Conservation (phyloP, 1,140 invertebrate genomes). For the Drosophila equinoxialis region DNA sequence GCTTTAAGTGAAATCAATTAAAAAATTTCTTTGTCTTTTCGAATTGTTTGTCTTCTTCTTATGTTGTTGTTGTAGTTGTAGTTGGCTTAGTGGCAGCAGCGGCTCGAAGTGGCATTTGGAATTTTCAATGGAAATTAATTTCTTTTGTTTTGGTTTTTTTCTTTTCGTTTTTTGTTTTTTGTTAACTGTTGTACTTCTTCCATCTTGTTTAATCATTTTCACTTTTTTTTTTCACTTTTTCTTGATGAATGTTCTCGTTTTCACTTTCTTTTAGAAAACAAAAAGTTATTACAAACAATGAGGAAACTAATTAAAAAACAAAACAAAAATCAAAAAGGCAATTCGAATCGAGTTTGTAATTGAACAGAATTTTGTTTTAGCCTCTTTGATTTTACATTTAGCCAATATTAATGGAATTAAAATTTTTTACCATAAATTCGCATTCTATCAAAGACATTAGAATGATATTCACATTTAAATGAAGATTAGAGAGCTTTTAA, state of each 20-base stretch:
- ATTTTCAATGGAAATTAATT: constrained; percentile 79
- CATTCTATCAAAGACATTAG: neutral
- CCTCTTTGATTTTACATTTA: constrained; percentile 6
- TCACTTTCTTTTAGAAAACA: constrained; percentile 54
- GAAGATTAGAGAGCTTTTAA: no score
- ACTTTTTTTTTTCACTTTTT: constrained; percentile 56
- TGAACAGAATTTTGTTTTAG: neutral
- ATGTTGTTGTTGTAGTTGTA: constrained; percentile 26
- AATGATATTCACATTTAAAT: no score
- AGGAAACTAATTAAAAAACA: constrained; percentile 22
- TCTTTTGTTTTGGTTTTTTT: constrained; percentile 49
- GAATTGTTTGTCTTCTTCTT: constrained; percentile 65
- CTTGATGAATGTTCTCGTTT: constrained; percentile 66
- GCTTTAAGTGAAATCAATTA: constrained; percentile 81
- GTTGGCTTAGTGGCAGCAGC: constrained; percentile 13
- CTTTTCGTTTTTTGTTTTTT: constrained; percentile 8
- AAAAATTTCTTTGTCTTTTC: constrained; percentile 80
- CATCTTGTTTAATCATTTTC: constrained; percentile 67
- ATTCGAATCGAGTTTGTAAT: neutral
- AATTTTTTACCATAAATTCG: neutral
- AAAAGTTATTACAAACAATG: constrained; percentile 27
- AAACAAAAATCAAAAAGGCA: constrained; percentile 13
- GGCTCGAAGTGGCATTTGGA: constrained; percentile 66
- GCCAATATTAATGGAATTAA: constrained; percentile 33
- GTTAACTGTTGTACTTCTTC: constrained; percentile 33